Conservation (phyloP, 2,797 vertebrate genomes). For the Periophthalmus magnuspinnatus region DNA sequence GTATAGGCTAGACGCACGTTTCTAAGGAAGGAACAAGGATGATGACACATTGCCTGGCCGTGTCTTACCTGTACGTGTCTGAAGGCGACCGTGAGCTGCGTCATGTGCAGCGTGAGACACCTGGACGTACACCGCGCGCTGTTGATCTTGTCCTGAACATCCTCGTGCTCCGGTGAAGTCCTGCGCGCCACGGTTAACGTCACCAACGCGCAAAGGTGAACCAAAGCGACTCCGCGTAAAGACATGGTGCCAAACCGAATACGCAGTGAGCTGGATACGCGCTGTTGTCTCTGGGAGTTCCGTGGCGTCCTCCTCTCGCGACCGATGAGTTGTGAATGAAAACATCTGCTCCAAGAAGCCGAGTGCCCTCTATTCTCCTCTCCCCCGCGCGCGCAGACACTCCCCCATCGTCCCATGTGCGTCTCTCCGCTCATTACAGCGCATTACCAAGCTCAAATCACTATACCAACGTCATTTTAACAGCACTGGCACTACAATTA, state of each 20-base stretch:
- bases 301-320: constrained; percentile 29
- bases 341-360: constrained; percentile 34
- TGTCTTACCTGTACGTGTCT: constrained; percentile 62
- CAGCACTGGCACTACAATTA: background rate
- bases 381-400: constrained; percentile 68
- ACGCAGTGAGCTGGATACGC: no score
- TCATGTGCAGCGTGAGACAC: constrained; percentile 76
- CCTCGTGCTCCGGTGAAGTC: constrained; percentile 53
- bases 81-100: constrained; percentile 66
- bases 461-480: background rate
- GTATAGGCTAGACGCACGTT: background rate
- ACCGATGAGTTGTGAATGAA: constrained; percentile 36
- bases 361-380: constrained; percentile 18
- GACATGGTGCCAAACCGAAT: constrained; percentile 42
- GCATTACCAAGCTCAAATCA: background rate
- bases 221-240: constrained; percentile 16
- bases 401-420: constrained; percentile 56
- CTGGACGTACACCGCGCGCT: constrained; percentile 74
- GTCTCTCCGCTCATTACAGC: constrained; percentile 13
- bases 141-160: constrained; percentile 61
- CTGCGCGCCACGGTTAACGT: constrained; percentile 50
- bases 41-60: background rate
- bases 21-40: background rate
- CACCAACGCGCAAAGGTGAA: constrained; percentile 55
- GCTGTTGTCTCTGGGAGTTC: background rate